These are phyloP conservation scores for Palythoa grandis DNA, from an alignment of 92 coral and sea anemone species.

Conservation along the genomic window DNA sequence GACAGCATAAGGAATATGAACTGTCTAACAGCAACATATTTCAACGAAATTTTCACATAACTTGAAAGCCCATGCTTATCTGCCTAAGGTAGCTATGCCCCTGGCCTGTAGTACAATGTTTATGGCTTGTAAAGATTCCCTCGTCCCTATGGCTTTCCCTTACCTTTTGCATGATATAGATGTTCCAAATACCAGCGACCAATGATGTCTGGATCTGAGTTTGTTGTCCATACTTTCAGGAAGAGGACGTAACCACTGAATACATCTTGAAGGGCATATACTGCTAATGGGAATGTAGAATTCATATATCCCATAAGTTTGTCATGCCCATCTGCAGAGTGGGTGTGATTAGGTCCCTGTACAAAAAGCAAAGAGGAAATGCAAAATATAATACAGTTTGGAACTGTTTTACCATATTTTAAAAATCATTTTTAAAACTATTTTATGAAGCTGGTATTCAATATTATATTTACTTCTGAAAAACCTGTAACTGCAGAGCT, in stretches of 20 bases:
- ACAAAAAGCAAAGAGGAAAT: not conserved
- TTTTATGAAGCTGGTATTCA: not conserved
- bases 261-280: not conserved
- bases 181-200: constrained; percentile 44
- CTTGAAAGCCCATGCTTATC: too few species aligned
- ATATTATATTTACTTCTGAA: not conserved
- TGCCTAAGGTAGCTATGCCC: not conserved
- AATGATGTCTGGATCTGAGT: constrained; percentile 23
- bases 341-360: constrained; percentile 72
- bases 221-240: constrained; percentile 30
- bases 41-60: too few species aligned
- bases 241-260: not conserved
- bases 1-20: too few species aligned
- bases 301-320: constrained; percentile 65
- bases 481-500: constrained; percentile 3
- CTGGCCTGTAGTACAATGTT: not conserved
- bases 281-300: constrained; percentile 58
- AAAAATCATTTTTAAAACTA: not conserved
- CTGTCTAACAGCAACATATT: too few species aligned
- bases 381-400: not conserved
- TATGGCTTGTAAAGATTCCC: too few species aligned
- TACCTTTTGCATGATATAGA: not conserved
- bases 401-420: not conserved
- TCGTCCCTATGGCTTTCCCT: not conserved
- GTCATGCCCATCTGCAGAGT: constrained; percentile 71